Base-by-base conservation (phyloP, 2,888 invertebrate genomes). In the Habrosyne pyritoides region DNA sequence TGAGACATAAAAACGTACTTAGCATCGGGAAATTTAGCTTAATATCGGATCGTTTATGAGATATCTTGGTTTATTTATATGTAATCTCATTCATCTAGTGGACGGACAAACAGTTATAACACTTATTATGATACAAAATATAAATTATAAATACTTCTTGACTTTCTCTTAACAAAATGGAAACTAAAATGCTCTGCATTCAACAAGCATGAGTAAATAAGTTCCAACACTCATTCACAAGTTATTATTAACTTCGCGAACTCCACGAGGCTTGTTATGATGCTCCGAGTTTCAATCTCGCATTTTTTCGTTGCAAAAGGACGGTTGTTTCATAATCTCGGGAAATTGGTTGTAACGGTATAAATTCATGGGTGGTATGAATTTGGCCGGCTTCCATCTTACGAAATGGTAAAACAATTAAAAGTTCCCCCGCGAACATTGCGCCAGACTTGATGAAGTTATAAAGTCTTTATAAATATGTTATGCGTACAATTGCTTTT, bases 331-430 rank as follows among this genome's bases (percentile, higher is more conserved):
- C 21, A 50, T 18, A 28, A 12, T 26, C 30, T 21, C 7, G 10
- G 28, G 50, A 28, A 28, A 28, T 18, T 49, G 21, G 50, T 50
- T 26, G 21, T 30, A 21, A 10, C 48, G 50, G 50, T 50, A 50
- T 50, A 28, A 28, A 30, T 30, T 50, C 50, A 21, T 21, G 42
- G 42, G 42, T 42, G 50, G 12, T 30, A 21, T 30, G 21, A 50
- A 30, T 50, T 78, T 70, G 67, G 69, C 71, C 54, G 63, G 68
- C 64, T 63, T 64, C 71, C 71, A 73, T 75, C 69, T 77, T 77
- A 71, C 73, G 70, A 76, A 81, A 81, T 77, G 71, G 67, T 79
- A 71, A 77, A 79, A 82, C 77, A 81, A 82, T 82, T 82, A 81
- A 77, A 83, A 79, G 78, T 30, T 81, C 74, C 55, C 47, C 60